phyloP scores from a whole-genome alignment of 2,797 vertebrate genomes.

The Parotocinclus haroldoi region DNA sequence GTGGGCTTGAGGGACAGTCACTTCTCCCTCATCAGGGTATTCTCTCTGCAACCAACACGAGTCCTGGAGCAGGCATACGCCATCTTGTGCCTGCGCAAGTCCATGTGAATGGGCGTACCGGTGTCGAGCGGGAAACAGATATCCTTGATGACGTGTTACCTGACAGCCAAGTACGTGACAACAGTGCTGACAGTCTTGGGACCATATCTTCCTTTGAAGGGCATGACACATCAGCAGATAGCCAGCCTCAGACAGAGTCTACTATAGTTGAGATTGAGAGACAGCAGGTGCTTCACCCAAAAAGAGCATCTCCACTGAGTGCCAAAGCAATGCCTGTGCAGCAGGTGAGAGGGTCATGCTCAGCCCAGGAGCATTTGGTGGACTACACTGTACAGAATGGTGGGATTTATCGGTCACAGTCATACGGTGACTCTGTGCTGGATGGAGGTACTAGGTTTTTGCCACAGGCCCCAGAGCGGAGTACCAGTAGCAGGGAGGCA shows the following conservation, averaged over 20 bases:
- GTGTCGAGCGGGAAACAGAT: conserved; percentile 84
- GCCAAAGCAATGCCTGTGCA: conserved; percentile 65
- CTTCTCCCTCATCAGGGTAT: conserved; percentile 23
- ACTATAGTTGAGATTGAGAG: conserved; percentile 29
- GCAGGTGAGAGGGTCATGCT: conserved; percentile 58
- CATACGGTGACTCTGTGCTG: conserved; percentile 71
- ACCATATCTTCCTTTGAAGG: conserved; percentile 90
- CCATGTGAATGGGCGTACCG: conserved; percentile 80
- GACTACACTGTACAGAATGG: conserved; percentile 75
- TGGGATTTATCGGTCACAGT: conserved; percentile 80
- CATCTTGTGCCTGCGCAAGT: conserved; percentile 92
- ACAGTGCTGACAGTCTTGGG: conserved; percentile 91
- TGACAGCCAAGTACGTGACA: conserved; percentile 84
- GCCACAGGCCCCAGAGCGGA: conserved; percentile 86
- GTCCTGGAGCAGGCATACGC: conserved; percentile 68
- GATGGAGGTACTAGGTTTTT: conserved; percentile 67
- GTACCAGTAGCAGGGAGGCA: conserved; percentile 90
- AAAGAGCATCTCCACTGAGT: conserved; percentile 34
- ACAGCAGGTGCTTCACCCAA: conserved; percentile 45
- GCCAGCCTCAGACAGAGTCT: conserved; percentile 25
- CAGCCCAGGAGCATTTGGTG: conserved; percentile 59
- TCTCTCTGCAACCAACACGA: conserved; percentile 60
- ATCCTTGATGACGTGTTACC: conserved; percentile 89
- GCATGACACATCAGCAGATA: conserved; percentile 63
- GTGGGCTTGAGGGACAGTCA: conserved; percentile 73